phyloP scores from a whole-genome alignment of 2,888 invertebrate species.

The Nomada fucata region DNA sequence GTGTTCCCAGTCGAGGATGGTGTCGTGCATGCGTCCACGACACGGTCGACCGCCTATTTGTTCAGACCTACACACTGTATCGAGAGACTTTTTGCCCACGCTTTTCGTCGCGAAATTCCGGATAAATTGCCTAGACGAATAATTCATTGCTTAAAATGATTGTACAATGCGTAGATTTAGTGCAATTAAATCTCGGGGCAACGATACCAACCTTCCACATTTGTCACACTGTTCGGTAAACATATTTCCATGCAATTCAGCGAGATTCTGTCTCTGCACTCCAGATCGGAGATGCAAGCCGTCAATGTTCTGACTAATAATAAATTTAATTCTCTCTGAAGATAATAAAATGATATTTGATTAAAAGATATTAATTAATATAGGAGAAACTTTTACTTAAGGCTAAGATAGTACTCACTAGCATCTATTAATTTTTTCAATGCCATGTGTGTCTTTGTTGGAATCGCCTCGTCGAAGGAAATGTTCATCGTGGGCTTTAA shows the following conservation, averaged over 20 bases:
- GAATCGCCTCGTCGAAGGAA: slow-evolving; percentile 95
- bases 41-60: slow-evolving; percentile 89
- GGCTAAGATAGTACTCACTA: slow-evolving; percentile 77
- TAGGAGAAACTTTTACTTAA: too few relatives aligned
- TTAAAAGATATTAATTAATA: not conserved
- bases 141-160: not conserved
- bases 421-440: slow-evolving; percentile 91
- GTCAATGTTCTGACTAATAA: slow-evolving; percentile 99
- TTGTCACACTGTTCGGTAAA: slow-evolving; percentile 96
- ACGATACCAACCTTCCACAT: slow-evolving; percentile 89
- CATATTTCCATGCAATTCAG: slow-evolving; percentile 99
- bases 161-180: not conserved
- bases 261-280: slow-evolving; percentile 90
- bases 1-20: slow-evolving; percentile 98
- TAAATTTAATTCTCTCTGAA: slow-evolving; percentile 90
- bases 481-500: slow-evolving; percentile 92
- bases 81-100: slow-evolving; percentile 90
- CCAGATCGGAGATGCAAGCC: slow-evolving; percentile 97
- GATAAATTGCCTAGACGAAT: slow-evolving; percentile 90
- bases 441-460: slow-evolving; percentile 97
- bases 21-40: slow-evolving; percentile 94
- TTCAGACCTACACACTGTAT: slow-evolving; percentile 88
- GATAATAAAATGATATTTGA: slow-evolving; percentile 29
- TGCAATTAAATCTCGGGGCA: not conserved
- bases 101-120: slow-evolving; percentile 91